Percentiles rank a stretch among this genome's conserved stretches.
Conservation (phyloP, 2,888 invertebrate genomes). For the Cylloceria caligata region DNA sequence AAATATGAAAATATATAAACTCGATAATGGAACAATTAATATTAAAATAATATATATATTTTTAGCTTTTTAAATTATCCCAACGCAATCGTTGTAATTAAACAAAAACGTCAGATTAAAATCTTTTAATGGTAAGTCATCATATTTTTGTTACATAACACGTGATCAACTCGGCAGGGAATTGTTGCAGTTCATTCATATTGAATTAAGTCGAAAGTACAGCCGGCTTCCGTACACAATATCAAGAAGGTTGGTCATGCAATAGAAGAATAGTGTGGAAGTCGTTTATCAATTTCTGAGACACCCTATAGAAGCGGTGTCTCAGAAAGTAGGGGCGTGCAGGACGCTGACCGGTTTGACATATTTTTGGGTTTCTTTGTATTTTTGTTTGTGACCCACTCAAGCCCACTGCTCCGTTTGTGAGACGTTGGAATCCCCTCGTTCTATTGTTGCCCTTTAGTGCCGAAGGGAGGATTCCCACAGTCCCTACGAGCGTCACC, state of each 20-base stretch:
- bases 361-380: slow-evolving; percentile 79
- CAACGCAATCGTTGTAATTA: too few relatives aligned
- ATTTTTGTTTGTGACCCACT: slow-evolving; percentile 81
- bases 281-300: slow-evolving; percentile 48
- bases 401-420: slow-evolving; percentile 77
- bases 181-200: slow-evolving; percentile 36
- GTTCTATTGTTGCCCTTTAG: slow-evolving; percentile 75
- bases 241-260: slow-evolving; percentile 20
- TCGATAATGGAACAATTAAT: not conserved
- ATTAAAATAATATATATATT: not conserved
- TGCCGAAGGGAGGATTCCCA: slow-evolving; percentile 74
- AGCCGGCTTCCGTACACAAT: slow-evolving; percentile 44
- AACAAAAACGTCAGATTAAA: too few relatives aligned
- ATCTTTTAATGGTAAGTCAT: not conserved
- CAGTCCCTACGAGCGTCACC: slow-evolving; percentile 75
- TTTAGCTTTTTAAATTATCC: not conserved
- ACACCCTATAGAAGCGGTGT: slow-evolving; percentile 70
- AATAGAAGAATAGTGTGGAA: slow-evolving; percentile 16
- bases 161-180: slow-evolving; percentile 3
- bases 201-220: slow-evolving; percentile 50
- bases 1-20: not conserved
- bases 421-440: slow-evolving; percentile 71
- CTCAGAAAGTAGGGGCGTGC: slow-evolving; percentile 65
- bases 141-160: not conserved
- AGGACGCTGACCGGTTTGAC: slow-evolving; percentile 76